phyloP scores from a whole-genome alignment of 2,888 invertebrate genomes.

The Horisme vitalbata region DNA sequence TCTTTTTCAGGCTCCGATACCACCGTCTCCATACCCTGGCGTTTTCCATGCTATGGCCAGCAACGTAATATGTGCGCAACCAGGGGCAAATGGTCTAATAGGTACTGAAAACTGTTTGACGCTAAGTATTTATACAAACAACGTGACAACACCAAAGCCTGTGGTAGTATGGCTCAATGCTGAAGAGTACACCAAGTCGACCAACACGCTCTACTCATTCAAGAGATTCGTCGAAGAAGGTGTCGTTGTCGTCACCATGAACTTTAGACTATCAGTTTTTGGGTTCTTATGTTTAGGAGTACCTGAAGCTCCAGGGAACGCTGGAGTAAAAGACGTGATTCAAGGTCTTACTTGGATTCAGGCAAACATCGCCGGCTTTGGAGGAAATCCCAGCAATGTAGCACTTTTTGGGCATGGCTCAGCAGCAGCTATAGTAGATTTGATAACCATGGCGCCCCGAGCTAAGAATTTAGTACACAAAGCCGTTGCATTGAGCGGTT shows the following conservation, averaged over 20 bases:
- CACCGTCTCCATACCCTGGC: constrained; percentile 36
- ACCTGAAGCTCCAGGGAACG: constrained; percentile 88
- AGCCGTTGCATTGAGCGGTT: constrained; percentile 68
- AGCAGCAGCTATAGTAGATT: constrained; percentile 84
- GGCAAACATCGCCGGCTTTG: constrained; percentile 74
- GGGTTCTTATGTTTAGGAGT: constrained; percentile 86
- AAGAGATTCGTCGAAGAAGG: constrained; percentile 85
- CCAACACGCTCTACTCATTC: constrained; percentile 54
- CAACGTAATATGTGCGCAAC: constrained; percentile 61
- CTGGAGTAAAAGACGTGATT: constrained; percentile 92
- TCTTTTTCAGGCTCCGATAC: constrained; percentile 42
- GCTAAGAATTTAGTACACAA: constrained; percentile 58
- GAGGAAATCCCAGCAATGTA: constrained; percentile 86
- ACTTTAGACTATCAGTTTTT: constrained; percentile 89
- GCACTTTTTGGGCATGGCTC: constrained; percentile 92
- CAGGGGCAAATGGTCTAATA: constrained; percentile 53
- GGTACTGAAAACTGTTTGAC: constrained; percentile 69
- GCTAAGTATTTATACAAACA: constrained; percentile 59
- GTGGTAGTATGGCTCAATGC: constrained; percentile 69
- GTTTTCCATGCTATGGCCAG: constrained; percentile 49
- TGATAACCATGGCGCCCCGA: constrained; percentile 61
- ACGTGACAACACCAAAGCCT: constrained; percentile 53
- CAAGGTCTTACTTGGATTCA: constrained; percentile 89
- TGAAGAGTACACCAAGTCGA: constrained; percentile 55
- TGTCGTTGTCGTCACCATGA: constrained; percentile 85